A percentile compares a stretch with the other conserved stretches of the same genome.
These are phyloP conservation scores for Pipistrellus pygmaeus DNA, from an alignment of 2,797 vertebrate genomes.

Conservation along the genomic window DNA sequence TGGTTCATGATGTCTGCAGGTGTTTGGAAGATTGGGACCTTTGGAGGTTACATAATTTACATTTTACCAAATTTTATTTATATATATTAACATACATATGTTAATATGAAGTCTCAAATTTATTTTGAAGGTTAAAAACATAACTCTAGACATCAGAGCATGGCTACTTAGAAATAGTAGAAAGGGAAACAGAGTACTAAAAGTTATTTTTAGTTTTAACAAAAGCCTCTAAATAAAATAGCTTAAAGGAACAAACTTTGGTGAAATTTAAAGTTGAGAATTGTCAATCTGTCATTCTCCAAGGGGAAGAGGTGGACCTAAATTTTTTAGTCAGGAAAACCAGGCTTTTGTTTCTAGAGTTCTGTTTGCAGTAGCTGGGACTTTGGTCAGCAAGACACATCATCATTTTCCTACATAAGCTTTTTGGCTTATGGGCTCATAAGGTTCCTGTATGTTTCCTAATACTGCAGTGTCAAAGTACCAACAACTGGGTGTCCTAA, in stretches of 20 bases:
- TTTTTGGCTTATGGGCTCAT: neutral
- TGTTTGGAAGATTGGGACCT: neutral
- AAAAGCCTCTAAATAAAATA: slow-evolving; percentile 17
- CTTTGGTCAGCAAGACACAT: neutral
- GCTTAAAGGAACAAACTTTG: neutral
- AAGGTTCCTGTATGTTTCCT: neutral
- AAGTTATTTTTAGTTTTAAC: slow-evolving; percentile 2
- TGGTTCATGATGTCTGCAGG: neutral
- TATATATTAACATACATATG: too few species aligned
- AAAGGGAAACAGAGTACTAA: neutral
- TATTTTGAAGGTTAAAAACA: neutral
- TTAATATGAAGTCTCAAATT: slow-evolving; percentile 38
- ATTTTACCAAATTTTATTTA: neutral
- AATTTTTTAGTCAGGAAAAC: neutral
- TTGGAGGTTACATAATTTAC: neutral
- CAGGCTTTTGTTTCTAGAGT: neutral
- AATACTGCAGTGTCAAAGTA: neutral
- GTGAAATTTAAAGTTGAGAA: neutral
- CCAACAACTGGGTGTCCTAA: neutral
- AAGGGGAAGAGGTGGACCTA: neutral
- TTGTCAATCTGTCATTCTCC: neutral
- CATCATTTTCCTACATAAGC: neutral
- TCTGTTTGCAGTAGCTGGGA: neutral
- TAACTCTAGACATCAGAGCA: neutral
- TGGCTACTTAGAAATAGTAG: neutral